These are phyloP conservation scores for Disparrhopalites patrizii DNA, from an alignment of 2,888 invertebrate genomes.

Conservation along the genomic window DNA sequence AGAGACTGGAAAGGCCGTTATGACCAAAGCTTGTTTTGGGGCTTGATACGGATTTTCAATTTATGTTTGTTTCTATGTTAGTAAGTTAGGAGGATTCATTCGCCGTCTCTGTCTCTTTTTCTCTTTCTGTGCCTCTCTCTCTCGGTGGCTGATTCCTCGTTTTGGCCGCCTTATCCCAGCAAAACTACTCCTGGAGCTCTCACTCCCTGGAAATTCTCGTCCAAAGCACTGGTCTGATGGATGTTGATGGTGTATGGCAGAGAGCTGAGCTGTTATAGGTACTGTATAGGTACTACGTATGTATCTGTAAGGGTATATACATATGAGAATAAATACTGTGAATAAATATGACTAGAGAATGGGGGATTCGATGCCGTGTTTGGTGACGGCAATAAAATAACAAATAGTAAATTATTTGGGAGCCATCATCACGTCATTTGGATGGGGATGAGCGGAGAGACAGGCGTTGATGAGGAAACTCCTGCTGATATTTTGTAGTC, in stretches of 20 bases:
- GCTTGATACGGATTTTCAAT: slow-evolving; percentile 3
- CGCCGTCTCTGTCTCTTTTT: not conserved
- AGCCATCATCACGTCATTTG: slow-evolving; percentile 26
- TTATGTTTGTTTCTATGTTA: slow-evolving; percentile 1
- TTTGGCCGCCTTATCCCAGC: too few relatives aligned
- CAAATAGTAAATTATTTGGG: slow-evolving; percentile 27
- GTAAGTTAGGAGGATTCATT: slow-evolving; percentile 5
- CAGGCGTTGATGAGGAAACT: not conserved
- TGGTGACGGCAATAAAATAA: too few relatives aligned
- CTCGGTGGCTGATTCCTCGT: not conserved
- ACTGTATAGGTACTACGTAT: not conserved
- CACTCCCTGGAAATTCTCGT: too few relatives aligned
- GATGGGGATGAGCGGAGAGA: slow-evolving; percentile 10
- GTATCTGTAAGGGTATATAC: too few relatives aligned
- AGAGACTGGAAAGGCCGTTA: too few relatives aligned
- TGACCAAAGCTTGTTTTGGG: too few relatives aligned
- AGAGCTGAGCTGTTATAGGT: too few relatives aligned
- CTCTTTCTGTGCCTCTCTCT: not conserved
- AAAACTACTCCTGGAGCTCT: too few relatives aligned
- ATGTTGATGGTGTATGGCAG: not conserved
- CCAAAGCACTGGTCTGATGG: not conserved
- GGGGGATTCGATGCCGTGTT: too few relatives aligned
- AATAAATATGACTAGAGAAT: too few relatives aligned
- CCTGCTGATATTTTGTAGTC: not conserved
- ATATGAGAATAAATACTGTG: too few relatives aligned